Base-by-base conservation (phyloP, 1,140 invertebrate species). In the Drosophila kohkoa region DNA sequence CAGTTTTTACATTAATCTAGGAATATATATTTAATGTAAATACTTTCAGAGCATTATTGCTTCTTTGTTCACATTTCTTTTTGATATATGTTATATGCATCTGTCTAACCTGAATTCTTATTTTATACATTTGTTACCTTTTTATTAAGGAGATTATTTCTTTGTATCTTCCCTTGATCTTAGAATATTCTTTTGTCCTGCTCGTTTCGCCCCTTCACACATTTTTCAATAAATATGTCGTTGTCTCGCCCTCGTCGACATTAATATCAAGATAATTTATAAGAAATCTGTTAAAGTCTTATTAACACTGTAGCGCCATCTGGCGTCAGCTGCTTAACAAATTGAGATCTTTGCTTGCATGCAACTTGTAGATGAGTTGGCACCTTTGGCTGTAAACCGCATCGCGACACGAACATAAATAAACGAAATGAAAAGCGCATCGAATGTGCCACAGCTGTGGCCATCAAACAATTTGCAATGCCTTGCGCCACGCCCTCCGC, bases 241-340 rank as follows among this genome's bases (percentile, higher is more conserved):
- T 32, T 57, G 62, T 41, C 13, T 28, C 63, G 58, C 55, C 54
- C 57, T 55, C 41, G 45, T 45, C 57, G 45, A 16, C 59, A 79
- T 79, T 68, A 77, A 77, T 77, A 54, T 79, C 16, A 51, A 67
- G 67, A 88, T 88, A 77, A 88, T 88, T 88, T 88, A 83, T 77
- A 88, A 77, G 77, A 88, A 88, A 88, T 88, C 81, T 88, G 83
- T 89, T 83, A 78, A 69, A 75, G 85, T 81, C 85, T 81, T 85
- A 78, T 88, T 83, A 81, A 66, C 72, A 55, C 55, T 63, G 49
- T 28, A 67, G 83, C 80, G 82, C 82, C 83, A 87, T 79, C 66
- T 82, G 80, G 80, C 70, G 57, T 78, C 83, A 81, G 67, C 75
- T 88, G 85, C 80, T 85, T 83, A 70, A 87, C 83, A 88, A 88